Evolutionary conservation across 2,113 vertebrate genomes (phyloP).

Genomic region (Numida meleagris): DNA sequence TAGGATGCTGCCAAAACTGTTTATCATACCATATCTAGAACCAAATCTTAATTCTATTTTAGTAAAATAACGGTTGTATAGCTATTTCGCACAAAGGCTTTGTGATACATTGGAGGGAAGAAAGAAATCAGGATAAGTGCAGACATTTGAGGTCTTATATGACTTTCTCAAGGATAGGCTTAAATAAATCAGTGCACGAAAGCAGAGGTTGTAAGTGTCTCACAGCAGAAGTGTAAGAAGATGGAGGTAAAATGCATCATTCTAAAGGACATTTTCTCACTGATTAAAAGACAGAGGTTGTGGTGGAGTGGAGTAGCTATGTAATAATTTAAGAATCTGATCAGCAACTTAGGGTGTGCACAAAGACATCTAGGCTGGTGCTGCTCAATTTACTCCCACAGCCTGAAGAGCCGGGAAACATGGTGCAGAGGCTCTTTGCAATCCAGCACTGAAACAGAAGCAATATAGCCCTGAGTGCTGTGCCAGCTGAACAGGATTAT

Average conservation of each 20-base stretch:
- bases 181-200: background rate
- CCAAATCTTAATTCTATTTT: slow-evolving; percentile 22
- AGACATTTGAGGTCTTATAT: background rate
- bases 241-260: background rate
- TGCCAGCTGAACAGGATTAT: background rate
- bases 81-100: background rate
- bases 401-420: background rate
- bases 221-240: background rate
- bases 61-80: slow-evolving; percentile 12
- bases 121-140: background rate
- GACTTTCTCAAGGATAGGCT: background rate
- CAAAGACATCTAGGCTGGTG: background rate
- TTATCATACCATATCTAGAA: slow-evolving; percentile 44
- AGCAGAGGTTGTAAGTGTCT: background rate
- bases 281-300: background rate
- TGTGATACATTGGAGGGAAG: slow-evolving; percentile 4
- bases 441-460: background rate
- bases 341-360: background rate
- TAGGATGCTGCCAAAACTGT: slow-evolving; percentile 58
- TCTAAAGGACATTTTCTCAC: background rate
- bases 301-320: background rate
- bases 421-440: background rate
- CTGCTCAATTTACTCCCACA: background rate
- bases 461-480: background rate
- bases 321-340: background rate